These are phyloP conservation scores for Andricus grossulariae DNA, from an alignment of 1,140 invertebrate genomes.

Conservation along the genomic window DNA sequence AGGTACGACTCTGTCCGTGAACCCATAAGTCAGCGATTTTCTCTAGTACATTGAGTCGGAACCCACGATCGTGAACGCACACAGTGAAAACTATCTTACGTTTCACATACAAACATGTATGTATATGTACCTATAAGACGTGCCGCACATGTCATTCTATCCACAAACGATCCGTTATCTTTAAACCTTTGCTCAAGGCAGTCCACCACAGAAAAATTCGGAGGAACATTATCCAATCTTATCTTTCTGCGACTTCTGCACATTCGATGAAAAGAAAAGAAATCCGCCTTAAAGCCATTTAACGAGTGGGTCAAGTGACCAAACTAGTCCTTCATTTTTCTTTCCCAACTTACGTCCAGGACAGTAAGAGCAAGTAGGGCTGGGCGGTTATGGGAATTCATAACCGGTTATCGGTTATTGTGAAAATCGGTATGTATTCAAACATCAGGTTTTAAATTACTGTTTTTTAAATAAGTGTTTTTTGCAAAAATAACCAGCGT, in stretches of 20 bases:
- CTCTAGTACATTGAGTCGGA: constrained; percentile 67
- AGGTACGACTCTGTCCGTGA: constrained; percentile 61
- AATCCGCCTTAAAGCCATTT: no score
- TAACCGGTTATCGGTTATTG: no score
- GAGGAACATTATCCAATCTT: constrained; percentile 62
- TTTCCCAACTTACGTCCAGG: no score
- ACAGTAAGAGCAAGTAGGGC: no score
- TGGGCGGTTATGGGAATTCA: no score
- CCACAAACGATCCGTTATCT: constrained; percentile 60
- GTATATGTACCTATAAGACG: constrained; percentile 51
- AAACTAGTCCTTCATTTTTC: no score
- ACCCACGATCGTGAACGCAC: constrained; percentile 41
- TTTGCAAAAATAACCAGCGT: no score
- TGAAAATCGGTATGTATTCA: no score
- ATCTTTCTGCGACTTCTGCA: constrained; percentile 49
- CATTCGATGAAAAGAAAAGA: constrained; percentile 17
- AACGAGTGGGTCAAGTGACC: no score
- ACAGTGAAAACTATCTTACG: constrained; percentile 35
- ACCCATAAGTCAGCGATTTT: constrained; percentile 71
- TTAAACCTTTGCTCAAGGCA: constrained; percentile 55
- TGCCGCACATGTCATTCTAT: constrained; percentile 67
- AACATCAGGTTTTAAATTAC: no score
- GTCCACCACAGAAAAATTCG: constrained; percentile 62
- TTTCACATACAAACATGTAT: constrained; percentile 36
- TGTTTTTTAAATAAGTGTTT: no score